Conservation (phyloP, 2,113 vertebrate species). For the Mormyrus iriodes region DNA sequence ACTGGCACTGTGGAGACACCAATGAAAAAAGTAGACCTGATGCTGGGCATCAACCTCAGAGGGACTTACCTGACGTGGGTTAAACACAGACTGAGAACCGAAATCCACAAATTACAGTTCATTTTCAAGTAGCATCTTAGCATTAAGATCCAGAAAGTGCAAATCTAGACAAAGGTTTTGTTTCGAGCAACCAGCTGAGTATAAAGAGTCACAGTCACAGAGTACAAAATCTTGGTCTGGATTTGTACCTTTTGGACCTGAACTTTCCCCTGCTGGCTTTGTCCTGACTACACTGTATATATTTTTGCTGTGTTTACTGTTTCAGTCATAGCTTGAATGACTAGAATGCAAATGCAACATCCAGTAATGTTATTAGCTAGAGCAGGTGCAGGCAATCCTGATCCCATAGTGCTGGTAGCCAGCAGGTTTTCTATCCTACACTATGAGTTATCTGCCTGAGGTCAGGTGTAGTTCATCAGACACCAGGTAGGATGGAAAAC, state of each 20-base stretch:
- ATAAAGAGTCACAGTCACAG: no score
- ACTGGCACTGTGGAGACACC: conserved; percentile 86
- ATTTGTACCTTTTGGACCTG: no score
- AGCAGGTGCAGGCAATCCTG: not conserved
- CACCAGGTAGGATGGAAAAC: not conserved
- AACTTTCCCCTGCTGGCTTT: not conserved
- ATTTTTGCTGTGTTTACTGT: not conserved
- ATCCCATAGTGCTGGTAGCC: not conserved
- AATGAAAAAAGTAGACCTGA: conserved; percentile 90
- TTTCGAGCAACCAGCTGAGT: no score
- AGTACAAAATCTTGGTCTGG: no score
- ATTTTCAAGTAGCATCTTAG: not conserved
- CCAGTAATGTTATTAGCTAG: not conserved
- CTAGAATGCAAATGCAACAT: not conserved
- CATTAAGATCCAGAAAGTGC: not conserved
- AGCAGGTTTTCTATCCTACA: not conserved
- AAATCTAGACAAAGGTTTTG: no score
- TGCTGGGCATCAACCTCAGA: conserved; percentile 88
- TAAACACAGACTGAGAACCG: not conserved
- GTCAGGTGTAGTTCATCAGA: not conserved
- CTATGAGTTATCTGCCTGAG: not conserved
- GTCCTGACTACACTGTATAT: no score
- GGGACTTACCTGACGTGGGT: conserved; percentile 92
- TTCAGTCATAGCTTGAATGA: not conserved
- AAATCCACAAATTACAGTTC: not conserved